Evolutionary conservation across 2,113 vertebrate genomes (phyloP).

Genomic region (Cyanistes caeruleus): DNA sequence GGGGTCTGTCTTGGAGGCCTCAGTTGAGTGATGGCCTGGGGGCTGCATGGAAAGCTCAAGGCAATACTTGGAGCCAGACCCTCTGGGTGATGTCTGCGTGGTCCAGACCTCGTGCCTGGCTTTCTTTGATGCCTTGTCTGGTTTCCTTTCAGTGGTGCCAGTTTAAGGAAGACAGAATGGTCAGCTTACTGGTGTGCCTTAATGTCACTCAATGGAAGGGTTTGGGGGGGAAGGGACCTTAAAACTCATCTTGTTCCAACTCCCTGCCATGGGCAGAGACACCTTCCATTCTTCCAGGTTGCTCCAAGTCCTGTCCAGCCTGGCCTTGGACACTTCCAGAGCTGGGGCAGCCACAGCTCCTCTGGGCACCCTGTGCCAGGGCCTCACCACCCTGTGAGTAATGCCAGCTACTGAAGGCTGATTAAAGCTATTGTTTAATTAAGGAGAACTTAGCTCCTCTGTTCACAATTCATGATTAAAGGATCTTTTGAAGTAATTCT

Average conservation of each 20-base stretch:
- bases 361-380: neutral
- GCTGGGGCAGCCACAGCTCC: neutral
- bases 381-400: neutral
- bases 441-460: constrained; percentile 62
- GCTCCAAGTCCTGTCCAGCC: neutral
- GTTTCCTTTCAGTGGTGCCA: constrained; percentile 26
- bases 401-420: constrained; percentile 42
- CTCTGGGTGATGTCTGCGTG: neutral
- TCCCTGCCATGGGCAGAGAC: neutral
- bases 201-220: neutral
- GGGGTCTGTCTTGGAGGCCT: neutral
- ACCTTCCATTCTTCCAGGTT: neutral
- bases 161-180: neutral
- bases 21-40: neutral
- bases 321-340: neutral
- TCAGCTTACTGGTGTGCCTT: constrained; percentile 17
- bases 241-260: neutral
- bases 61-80: neutral
- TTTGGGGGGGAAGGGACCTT: neutral
- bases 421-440: constrained; percentile 75
- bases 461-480: constrained; percentile 64
- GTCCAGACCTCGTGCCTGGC: neutral
- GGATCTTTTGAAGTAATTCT: constrained; percentile 71
- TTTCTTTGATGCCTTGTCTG: neutral
- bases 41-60: neutral